phyloP scores from a whole-genome alignment of 2,113 vertebrate species.

The Carlito syrichta region DNA sequence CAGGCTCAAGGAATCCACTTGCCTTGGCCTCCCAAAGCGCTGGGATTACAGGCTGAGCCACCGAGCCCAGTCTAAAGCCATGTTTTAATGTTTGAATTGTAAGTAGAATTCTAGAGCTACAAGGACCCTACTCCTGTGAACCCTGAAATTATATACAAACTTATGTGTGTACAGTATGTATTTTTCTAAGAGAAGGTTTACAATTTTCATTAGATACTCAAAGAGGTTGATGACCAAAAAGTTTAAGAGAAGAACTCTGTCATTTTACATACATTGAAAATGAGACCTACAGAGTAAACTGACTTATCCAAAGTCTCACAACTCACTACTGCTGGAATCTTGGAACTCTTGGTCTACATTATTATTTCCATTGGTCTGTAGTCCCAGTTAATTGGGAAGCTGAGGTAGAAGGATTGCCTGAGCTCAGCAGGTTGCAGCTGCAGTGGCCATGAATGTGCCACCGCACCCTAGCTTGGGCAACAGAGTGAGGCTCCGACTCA shows the following conservation, averaged over 20 bases:
- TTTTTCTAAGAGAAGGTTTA: not conserved
- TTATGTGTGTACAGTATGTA: not conserved
- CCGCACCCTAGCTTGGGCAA: too few species aligned
- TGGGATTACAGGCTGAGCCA: too few species aligned
- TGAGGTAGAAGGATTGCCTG: too few species aligned
- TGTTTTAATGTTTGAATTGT: not conserved
- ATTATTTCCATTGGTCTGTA: conserved; percentile 8
- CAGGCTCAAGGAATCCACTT: too few species aligned
- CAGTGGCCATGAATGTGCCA: too few species aligned
- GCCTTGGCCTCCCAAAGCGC: too few species aligned
- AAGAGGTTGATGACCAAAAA: not conserved
- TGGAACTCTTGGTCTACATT: not conserved
- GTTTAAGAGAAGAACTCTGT: not conserved
- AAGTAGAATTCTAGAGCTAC: not conserved
- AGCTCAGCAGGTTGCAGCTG: too few species aligned
- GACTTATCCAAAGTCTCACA: not conserved
- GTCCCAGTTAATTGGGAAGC: too few species aligned
- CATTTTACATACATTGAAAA: not conserved
- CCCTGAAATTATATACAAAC: conserved; percentile 12
- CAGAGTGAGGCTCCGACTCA: too few species aligned
- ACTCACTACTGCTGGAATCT: not conserved
- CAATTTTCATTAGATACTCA: not conserved
- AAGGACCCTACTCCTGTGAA: not conserved
- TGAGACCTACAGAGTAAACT: not conserved
- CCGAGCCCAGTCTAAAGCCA: too few species aligned